These are phyloP conservation scores for Anticlea derivata DNA, from an alignment of 2,888 invertebrate genomes.

Conservation along the genomic window DNA sequence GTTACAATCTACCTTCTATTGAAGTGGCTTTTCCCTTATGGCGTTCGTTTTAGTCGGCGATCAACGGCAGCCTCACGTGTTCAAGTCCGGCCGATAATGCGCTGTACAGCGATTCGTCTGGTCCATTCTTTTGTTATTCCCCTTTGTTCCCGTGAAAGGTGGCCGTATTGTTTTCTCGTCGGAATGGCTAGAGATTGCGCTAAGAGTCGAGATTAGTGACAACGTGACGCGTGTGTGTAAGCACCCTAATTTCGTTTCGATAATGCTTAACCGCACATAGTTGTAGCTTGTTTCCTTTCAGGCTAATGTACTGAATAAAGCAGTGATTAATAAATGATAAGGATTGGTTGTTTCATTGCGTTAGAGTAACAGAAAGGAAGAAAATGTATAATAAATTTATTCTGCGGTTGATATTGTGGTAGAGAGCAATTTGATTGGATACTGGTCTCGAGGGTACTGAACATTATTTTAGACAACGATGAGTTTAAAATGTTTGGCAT, in stretches of 20 bases:
- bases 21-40: slow-evolving; percentile 46
- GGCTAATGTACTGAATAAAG: slow-evolving; percentile 32
- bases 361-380: too few relatives aligned
- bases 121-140: slow-evolving; percentile 76
- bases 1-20: slow-evolving; percentile 30
- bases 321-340: slow-evolving; percentile 34
- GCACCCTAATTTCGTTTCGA: slow-evolving; percentile 63
- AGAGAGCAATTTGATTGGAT: too few relatives aligned
- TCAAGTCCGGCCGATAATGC: slow-evolving; percentile 63
- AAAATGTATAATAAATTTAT: too few relatives aligned
- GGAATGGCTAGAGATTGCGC: slow-evolving; percentile 74
- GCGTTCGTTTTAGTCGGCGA: slow-evolving; percentile 60
- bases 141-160: slow-evolving; percentile 75
- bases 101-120: slow-evolving; percentile 69
- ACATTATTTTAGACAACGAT: too few relatives aligned
- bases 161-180: slow-evolving; percentile 75
- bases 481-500: too few relatives aligned
- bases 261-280: slow-evolving; percentile 52
- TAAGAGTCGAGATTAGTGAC: slow-evolving; percentile 78
- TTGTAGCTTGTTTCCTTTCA: slow-evolving; percentile 38
- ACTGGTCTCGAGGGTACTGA: too few relatives aligned
- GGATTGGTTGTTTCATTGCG: slow-evolving; percentile 11
- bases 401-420: too few relatives aligned
- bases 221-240: slow-evolving; percentile 74
- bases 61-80: slow-evolving; percentile 61